These are phyloP conservation scores for Cremastinae sp. DNA, from an alignment of 2,888 invertebrate genomes.

Conservation along the genomic window DNA sequence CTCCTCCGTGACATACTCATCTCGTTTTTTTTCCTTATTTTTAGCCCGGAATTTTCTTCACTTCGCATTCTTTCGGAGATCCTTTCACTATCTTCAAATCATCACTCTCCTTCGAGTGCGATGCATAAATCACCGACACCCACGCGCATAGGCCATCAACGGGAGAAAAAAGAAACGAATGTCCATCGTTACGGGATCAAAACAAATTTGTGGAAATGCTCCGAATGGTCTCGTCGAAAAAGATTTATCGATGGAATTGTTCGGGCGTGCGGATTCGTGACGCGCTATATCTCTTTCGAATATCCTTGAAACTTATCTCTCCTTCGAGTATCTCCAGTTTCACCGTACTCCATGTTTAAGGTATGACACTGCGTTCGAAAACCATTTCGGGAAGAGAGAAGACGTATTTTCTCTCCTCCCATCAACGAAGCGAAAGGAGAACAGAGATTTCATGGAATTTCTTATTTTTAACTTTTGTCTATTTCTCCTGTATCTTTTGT, in stretches of 20 bases:
- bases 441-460: no score
- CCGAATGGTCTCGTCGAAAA: slow-evolving; percentile 28
- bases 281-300: slow-evolving; percentile 22
- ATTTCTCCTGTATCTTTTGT: no score
- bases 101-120: background rate
- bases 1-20: no score
- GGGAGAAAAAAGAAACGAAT: slow-evolving; percentile 34
- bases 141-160: slow-evolving; percentile 6
- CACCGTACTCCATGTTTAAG: slow-evolving; percentile 3
- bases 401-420: no score
- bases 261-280: background rate
- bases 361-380: no score
- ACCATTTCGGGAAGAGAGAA: no score
- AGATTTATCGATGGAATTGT: slow-evolving; percentile 51
- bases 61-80: background rate
- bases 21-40: no score
- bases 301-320: slow-evolving; percentile 15
- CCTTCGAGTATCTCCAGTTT: slow-evolving; percentile 39
- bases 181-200: slow-evolving; percentile 54
- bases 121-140: no score
- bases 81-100: background rate
- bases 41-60: background rate
- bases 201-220: slow-evolving; percentile 55
- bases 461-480: no score
- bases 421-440: no score